phyloP scores from a whole-genome alignment of 2,113 vertebrate genomes.

The Nyctibius bracteatus region DNA sequence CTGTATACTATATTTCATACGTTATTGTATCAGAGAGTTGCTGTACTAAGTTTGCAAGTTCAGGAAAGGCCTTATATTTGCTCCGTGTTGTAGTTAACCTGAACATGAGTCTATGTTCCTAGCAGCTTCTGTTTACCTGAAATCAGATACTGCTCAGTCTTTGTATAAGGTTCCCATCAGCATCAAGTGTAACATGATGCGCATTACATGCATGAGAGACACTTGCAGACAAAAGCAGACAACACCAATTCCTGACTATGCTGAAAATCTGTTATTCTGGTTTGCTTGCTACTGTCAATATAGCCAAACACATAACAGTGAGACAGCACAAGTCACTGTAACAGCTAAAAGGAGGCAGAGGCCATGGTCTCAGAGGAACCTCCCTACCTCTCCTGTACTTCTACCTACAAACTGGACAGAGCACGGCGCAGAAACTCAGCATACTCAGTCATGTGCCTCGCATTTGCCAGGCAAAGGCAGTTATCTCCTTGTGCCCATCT shows the following conservation, averaged over 20 bases:
- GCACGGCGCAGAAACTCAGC: not conserved
- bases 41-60: not conserved
- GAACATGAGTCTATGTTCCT: not conserved
- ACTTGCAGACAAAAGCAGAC: not conserved
- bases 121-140: not conserved
- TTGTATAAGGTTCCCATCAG: not conserved
- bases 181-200: accelerated
- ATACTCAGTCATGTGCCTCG: not conserved
- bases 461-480: not conserved
- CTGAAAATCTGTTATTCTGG: not conserved
- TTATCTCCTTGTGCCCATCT: not conserved
- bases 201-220: not conserved
- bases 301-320: not conserved
- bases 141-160: not conserved
- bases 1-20: not conserved
- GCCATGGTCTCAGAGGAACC: not conserved
- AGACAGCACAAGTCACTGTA: not conserved
- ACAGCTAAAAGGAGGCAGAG: not conserved
- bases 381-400: not conserved
- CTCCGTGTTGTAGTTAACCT: not conserved
- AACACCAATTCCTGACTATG: not conserved
- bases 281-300: not conserved
- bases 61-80: not conserved
- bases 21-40: not conserved
- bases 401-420: not conserved